Evolutionary conservation across 2,888 invertebrate genomes (phyloP), one percentile per base, ranked within the genome.

Genomic region (Cryptocheilus praepositus): DNA sequence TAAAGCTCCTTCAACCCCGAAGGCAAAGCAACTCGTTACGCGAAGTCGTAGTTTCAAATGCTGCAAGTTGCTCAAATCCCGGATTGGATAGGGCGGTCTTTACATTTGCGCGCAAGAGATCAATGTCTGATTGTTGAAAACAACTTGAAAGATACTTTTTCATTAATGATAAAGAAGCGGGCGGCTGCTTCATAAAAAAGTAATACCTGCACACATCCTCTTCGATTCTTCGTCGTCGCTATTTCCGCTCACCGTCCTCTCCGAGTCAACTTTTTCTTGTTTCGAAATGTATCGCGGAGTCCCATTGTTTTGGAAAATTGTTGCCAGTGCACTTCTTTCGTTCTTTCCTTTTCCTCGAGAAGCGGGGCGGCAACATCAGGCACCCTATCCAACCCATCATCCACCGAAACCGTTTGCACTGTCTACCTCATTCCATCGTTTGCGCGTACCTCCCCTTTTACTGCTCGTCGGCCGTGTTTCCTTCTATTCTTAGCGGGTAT

Each of bases 281-380:
- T 11, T 45, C 16, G 2, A 43, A 58, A 45, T 19, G 44, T 18
- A 28, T 19, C 57, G 28, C 16, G 18, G 36, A 25, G 28, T n/a
- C 45, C 62, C 59, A 69, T 74, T 71, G 68, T 71, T 74, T 77
- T 51, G 46, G 59, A 62, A 71, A 74, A 76, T 74, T 67, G 71
- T 74, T 60, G 63, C 67, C 49, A 44, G 46, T 25, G 58, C 57
- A 54, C 64, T 56, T 51, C 8, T 54, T 21, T 19, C 16, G 36
- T 28, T 46, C 58, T 22, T 8, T 13, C 36, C 15, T 21, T 13
- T 7, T 15, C 43, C 21, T 25, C 13, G 15, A 21, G 18, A 61
- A 55, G 52, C 15, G 53, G 2, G 43, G 53, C 43, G 19, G 65
- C 55, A 62, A 63, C 46, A 51, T 46, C 43, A 49, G 16, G 66